These are phyloP conservation scores for Volucella inanis DNA, from an alignment of 2,888 invertebrate genomes.

Conservation along the genomic window DNA sequence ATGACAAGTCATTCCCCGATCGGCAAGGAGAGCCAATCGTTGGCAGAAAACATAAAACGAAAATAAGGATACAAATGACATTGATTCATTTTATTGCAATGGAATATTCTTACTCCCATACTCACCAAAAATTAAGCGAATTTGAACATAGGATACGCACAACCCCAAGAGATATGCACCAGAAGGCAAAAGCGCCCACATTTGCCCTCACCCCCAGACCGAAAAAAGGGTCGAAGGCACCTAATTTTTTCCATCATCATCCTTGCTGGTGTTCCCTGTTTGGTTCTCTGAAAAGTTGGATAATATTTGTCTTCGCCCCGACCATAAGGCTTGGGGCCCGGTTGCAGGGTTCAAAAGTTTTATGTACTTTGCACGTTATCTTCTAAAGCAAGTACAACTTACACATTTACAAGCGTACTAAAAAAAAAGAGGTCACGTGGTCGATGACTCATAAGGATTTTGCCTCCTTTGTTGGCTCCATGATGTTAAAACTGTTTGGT, in stretches of 20 bases:
- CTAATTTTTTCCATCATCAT: constrained; percentile 9
- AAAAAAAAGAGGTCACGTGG: constrained; percentile 64
- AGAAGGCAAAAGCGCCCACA: constrained; percentile 1
- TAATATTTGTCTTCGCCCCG: constrained; percentile 29
- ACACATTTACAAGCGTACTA: neutral
- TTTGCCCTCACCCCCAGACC: no score
- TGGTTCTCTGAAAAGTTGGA: constrained; percentile 29
- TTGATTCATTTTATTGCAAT: constrained; percentile 44
- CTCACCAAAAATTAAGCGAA: constrained; percentile 2
- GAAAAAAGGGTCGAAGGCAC: constrained; percentile 34
- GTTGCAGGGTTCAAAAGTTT: neutral
- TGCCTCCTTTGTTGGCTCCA: constrained; percentile 54
- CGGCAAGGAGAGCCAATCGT: constrained; percentile 7
- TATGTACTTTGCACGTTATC: neutral
- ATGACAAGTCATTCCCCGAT: neutral
- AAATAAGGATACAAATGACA: constrained; percentile 35
- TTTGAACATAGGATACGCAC: constrained; percentile 6
- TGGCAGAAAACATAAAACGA: neutral
- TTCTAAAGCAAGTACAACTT: neutral
- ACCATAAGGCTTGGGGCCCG: neutral
- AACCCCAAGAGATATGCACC: constrained; percentile 6
- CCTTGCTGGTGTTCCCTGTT: neutral
- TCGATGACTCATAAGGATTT: constrained; percentile 67
- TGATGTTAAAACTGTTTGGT: constrained; percentile 29
- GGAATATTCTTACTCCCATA: constrained; percentile 12